Base-by-base conservation (phyloP, 2,888 invertebrate genomes). In the Lysandra bellargus region DNA sequence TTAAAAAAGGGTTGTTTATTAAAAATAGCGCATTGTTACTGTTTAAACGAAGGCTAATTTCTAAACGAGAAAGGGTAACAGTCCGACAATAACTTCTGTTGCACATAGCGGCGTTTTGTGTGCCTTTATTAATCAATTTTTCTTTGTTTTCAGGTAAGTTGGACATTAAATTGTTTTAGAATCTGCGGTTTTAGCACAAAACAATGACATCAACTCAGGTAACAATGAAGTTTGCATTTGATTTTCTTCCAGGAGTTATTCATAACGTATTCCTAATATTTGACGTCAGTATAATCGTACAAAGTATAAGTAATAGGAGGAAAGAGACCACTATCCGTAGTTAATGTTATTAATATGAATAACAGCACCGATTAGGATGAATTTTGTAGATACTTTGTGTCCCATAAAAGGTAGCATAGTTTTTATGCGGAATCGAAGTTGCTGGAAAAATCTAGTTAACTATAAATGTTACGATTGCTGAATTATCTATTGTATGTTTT, bases 101-200 rank as follows among this genome's bases (percentile, higher is more conserved):
- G 23, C 17, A 49, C 76, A 30, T 49, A 40, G 37, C 33, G 37
- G 7, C 30, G 61, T 69, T 79, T 61, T 64, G 64, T 60, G 14
- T 61, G 61, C 60, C 61, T 61, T 69, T 77, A 76, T 81, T 89
- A 88, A 89, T 87, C 79, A 81, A 81, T 84, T 85, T 85, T 86
- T 89, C 86, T 88, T 81, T 83, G 64, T 64, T 91, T 92, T 87
- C 91, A 93, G 93, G 93, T 93, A 93, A 93, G 92, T 91, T 85
- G 85, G 82, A 82, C 86, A 87, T 87, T 88, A 86, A 87, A 89
- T 85, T 90, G 87, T 89, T 89, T 89, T 85, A 87, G 88, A 88
- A 86, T 85, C 83, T 81, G 81, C 78, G 30, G 81, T 83, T 85
- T 86, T 85, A 85, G 82, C 83, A 81, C 81, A 83, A 82, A 87